phyloP scores from a whole-genome alignment of 2,888 invertebrate species.

The Gari tellinella region DNA sequence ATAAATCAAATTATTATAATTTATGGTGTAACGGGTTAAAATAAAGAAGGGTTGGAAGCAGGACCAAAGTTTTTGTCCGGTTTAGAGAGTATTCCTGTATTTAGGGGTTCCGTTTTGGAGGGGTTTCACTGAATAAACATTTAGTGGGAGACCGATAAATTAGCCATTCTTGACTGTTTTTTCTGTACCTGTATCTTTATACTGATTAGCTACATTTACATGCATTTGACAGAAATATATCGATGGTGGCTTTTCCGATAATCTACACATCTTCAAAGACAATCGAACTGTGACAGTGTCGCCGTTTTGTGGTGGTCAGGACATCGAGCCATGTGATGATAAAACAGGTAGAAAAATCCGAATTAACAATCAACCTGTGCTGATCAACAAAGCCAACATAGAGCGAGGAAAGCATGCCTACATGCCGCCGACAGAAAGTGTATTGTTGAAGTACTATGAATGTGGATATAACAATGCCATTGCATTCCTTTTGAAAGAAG shows the following conservation, averaged over 20 bases:
- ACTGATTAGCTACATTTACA: too few species aligned
- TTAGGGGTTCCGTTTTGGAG: too few species aligned
- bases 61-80: too few species aligned
- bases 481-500: slow-evolving; percentile 74
- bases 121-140: too few species aligned
- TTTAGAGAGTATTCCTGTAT: too few species aligned
- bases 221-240: slow-evolving; percentile 90
- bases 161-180: too few species aligned
- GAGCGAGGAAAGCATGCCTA: slow-evolving; percentile 81
- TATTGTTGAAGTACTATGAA: slow-evolving; percentile 80
- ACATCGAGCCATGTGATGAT: slow-evolving; percentile 91
- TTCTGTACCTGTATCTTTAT: too few species aligned
- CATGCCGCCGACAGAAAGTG: slow-evolving; percentile 80
- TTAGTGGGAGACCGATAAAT: too few species aligned
- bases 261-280: slow-evolving; percentile 92
- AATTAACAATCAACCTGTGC: slow-evolving; percentile 70
- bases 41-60: too few species aligned
- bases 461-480: slow-evolving; percentile 82
- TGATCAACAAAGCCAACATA: slow-evolving; percentile 82
- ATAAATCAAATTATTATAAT: too few species aligned
- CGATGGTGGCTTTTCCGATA: slow-evolving; percentile 98
- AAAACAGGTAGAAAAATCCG: slow-evolving; percentile 59
- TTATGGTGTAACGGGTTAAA: too few species aligned
- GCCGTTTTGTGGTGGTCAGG: slow-evolving; percentile 98
- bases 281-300: slow-evolving; percentile 96